Base-by-base conservation (phyloP, 2,888 invertebrate genomes). In the Cryptophagus acutangulus region DNA sequence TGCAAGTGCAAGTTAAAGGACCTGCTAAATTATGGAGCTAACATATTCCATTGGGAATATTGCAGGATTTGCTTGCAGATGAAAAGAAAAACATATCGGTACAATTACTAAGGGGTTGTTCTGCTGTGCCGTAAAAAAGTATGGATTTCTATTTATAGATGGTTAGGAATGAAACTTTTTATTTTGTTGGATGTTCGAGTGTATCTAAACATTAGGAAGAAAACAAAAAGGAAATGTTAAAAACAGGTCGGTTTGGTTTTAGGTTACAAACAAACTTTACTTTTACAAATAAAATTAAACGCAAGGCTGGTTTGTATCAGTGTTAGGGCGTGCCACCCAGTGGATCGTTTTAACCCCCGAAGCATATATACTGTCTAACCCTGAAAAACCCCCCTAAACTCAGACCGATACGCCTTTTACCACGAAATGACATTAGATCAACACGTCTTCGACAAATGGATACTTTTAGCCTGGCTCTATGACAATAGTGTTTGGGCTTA, bases 281-380 rank as follows among this genome's bases (percentile, higher is more conserved):
- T 49, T 44, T 44, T 33, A 36, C 39, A 44, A 49, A 49, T 46
- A 41, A 40, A 49, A 49, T 49, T 49, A 46, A 46, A 46, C 43
- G 42, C 30, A 25, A 29, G 28, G 38, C 36, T 45, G 43, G 48
- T 48, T 43, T 37, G 45, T 44, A 48, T 45, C 45, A 47, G 44
- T 39, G 48, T 45, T 26, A 17, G 43, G 48, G 45, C 43, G 48
- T 45, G 43, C 40, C 45, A 29, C 38, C 30, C 14, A 36, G 41
- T 42, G 38, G 36, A 31, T 26, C 38, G 12, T 13, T 26, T 26
- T 26, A 26, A 26, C 26, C 26, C 26, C 26, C n/a, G n/a, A 3
- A 13, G 10, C 26, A 26, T 26, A 26, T 26, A n/a, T n/a, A n/a
- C n/a, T n/a, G 36, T 36, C 38, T 30, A 16, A 36, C 37, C 41